These are phyloP conservation scores for Drosophila atroscutellata DNA, from an alignment of 2,888 invertebrate genomes.

Conservation along the genomic window DNA sequence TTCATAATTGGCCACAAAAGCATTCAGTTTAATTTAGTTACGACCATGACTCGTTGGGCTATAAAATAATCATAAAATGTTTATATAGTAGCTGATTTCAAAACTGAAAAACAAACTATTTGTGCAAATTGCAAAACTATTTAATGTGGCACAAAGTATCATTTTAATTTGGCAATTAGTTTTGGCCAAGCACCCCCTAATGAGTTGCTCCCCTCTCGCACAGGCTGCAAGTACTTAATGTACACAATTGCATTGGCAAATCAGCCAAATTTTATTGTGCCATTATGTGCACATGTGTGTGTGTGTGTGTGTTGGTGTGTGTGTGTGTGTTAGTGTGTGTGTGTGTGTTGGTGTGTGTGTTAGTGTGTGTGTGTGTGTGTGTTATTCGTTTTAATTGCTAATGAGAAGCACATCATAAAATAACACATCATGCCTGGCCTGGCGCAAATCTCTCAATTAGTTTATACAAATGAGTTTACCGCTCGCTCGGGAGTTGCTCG, in stretches of 20 bases:
- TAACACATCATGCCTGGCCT: constrained; percentile 16
- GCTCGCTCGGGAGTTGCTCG: constrained; percentile 64
- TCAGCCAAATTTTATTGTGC: constrained; percentile 55
- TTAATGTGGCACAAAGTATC: constrained; percentile 12
- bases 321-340: neutral
- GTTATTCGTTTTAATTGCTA: constrained; percentile 67
- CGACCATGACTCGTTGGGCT: rapidly evolving
- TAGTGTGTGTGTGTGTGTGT: constrained; percentile 4
- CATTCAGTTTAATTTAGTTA: neutral
- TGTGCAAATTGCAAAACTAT: constrained; percentile 1
- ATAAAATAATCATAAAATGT: neutral
- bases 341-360: neutral
- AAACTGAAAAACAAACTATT: neutral
- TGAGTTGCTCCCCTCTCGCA: neutral
- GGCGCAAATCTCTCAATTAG: constrained; percentile 76
- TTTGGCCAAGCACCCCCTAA: constrained; percentile 8
- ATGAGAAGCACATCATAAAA: constrained; percentile 75
- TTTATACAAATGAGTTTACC: constrained; percentile 76
- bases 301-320: neutral
- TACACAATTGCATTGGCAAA: constrained; percentile 37
- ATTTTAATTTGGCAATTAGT: constrained; percentile 41
- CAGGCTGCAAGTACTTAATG: constrained; percentile 5
- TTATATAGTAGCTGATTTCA: too few relatives aligned
- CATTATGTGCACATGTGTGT: constrained; percentile 26
- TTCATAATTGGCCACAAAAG: neutral